Conservation (phyloP, 2,113 vertebrate genomes). For the Bos indicus region DNA sequence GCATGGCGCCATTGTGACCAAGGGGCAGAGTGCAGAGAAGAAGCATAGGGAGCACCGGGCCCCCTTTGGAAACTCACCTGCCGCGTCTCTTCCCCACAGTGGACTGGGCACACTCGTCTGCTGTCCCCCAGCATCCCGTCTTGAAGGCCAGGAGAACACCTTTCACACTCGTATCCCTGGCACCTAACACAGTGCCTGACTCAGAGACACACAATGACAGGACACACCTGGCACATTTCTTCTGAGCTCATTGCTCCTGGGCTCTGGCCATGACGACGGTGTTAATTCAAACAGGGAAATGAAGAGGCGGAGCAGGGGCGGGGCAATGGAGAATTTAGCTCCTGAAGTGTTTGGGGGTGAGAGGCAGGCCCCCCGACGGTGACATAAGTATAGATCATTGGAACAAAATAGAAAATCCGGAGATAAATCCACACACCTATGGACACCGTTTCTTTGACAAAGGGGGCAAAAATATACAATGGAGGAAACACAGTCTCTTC, state of each 20-base stretch:
- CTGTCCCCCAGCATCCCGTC: background rate
- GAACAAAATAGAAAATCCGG: background rate
- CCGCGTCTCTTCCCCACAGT: rapidly evolving
- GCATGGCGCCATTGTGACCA: rapidly evolving
- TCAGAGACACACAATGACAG: background rate
- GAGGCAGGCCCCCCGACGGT: background rate
- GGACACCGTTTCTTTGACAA: background rate
- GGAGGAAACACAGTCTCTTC: background rate
- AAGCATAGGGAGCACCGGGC: background rate
- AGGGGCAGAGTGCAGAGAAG: no score
- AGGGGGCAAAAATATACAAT: background rate
- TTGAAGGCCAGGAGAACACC: background rate
- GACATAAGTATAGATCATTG: background rate
- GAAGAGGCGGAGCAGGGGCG: no score
- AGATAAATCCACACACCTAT: background rate
- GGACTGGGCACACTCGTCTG: background rate
- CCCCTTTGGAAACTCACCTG: background rate
- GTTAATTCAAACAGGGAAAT: background rate
- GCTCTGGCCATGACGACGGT: no score
- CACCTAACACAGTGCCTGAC: background rate
- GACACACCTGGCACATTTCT: background rate
- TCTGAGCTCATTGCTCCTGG: background rate
- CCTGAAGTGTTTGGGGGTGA: background rate
- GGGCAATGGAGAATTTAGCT: background rate
- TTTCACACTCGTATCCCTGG: background rate